Base-by-base conservation (phyloP, 64 coral and sea anemone species). In the Montipora efflorescens region DNA sequence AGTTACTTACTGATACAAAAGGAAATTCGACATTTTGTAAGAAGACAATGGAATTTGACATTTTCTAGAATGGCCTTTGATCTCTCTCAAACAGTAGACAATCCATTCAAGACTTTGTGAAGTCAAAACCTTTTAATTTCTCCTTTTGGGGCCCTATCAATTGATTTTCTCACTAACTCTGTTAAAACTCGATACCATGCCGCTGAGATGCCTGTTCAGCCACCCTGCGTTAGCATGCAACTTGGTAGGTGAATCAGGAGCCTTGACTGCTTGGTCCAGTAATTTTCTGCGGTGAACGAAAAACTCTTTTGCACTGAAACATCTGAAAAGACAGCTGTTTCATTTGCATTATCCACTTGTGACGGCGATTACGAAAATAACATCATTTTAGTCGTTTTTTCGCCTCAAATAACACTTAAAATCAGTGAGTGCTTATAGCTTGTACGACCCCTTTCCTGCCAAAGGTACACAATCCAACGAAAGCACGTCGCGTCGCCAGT, bases 401-500 rank as follows among this genome's bases (percentile, higher is more conserved):
- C 59, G 46, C 23, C 3, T 14, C 66, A 83, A 83, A 67, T 47
- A 15, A 21, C 58, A 47, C 81, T 48, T 83, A 68, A 83, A 83
- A 83, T 83, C 10, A 15, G 36, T 61, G 45, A 67, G 13, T 83
- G 53, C 59, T 83, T 25, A 67, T n/a, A 66, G 81, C 81, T 57
- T 16, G 5, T 82, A 82, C 53, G 36, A 45, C 43, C 23, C 36
- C 79, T 82, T 21, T 10, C 12, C 28, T 68, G 55, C 58, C 21
- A 82, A 36, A 28, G 8, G 36, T 59, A 52, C 18, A n/a, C 58
- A 47, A 28, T 13, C 6, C 4, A 13, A 11, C 15, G 18, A 80
- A 5, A 61, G 53, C 81, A 83, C 9, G 57, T 67, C 23, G 59
- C 53, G 28, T 43, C 7, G 8, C 2, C 52, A 81, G 36, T 36